These are phyloP conservation scores for Chloebia gouldiae DNA, from an alignment of 2,113 vertebrate species.

Conservation along the genomic window DNA sequence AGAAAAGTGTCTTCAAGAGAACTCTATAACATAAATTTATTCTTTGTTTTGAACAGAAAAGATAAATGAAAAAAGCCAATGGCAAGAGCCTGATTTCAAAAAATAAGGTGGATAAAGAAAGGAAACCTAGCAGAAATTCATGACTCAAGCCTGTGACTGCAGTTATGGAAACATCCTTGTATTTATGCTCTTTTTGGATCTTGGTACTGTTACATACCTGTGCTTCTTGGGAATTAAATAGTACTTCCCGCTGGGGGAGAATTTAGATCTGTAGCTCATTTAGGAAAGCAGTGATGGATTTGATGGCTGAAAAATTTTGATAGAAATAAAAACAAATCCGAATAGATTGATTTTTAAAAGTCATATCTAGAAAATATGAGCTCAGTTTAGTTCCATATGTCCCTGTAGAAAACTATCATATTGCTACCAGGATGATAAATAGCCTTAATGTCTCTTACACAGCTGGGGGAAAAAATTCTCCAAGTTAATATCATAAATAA, in stretches of 20 bases:
- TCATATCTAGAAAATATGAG: neutral
- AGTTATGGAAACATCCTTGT: neutral
- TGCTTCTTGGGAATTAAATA: neutral
- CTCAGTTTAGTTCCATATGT: neutral
- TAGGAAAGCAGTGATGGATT: neutral
- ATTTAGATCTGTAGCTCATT: neutral
- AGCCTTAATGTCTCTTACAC: neutral
- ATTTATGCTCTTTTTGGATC: neutral
- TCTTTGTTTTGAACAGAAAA: neutral
- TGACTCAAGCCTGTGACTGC: neutral
- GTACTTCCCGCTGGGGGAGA: neutral
- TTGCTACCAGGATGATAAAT: neutral
- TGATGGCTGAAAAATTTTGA: neutral
- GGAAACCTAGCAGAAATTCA: neutral
- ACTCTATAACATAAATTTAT: neutral
- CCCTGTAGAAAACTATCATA: neutral
- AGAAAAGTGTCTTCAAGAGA: neutral
- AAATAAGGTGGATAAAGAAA: neutral
- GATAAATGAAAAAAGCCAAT: neutral
- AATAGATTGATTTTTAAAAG: neutral
- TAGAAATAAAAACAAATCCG: neutral
- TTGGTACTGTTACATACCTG: neutral
- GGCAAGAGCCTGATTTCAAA: neutral
- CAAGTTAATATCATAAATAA: slow-evolving; percentile 13
- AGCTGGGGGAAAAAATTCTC: neutral